Conservation (phyloP, 1,140 invertebrate genomes). For the Lasioglossum albipes region DNA sequence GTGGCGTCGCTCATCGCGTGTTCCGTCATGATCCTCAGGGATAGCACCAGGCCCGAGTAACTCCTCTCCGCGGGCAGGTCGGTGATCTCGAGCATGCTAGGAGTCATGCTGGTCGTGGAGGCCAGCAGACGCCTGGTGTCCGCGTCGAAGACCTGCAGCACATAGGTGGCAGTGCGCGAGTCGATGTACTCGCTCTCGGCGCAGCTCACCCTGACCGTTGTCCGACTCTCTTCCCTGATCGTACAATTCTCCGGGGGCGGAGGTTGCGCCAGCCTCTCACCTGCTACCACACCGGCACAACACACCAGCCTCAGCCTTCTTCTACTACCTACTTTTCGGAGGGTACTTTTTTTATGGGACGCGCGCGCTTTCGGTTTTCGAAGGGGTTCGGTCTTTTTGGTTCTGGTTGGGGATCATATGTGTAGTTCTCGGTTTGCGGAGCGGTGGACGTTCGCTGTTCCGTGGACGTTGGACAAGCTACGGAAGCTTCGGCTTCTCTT, state of each 20-base stretch:
- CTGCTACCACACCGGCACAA: constrained; percentile 68
- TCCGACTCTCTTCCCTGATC: constrained; percentile 77
- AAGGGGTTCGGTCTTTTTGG: not conserved
- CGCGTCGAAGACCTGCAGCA: constrained; percentile 82
- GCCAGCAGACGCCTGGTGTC: constrained; percentile 79
- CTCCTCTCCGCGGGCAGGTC: constrained; percentile 77
- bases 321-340: constrained; percentile 42
- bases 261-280: constrained; percentile 73
- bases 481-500: too few species aligned
- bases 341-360: not conserved
- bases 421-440: too few species aligned
- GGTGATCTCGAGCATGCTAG: constrained; percentile 79
- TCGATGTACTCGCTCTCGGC: constrained; percentile 74
- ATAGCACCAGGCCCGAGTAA: constrained; percentile 79
- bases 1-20: constrained; percentile 81
- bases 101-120: constrained; percentile 79
- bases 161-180: constrained; percentile 76
- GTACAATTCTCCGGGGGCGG: constrained; percentile 80
- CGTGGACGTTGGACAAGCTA: too few species aligned
- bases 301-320: constrained; percentile 61
- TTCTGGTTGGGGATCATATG: too few species aligned
- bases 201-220: constrained; percentile 79
- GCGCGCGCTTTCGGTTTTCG: not conserved
- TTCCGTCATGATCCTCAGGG: constrained; percentile 80
- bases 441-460: too few species aligned